A percentile compares a stretch with the other conserved stretches of the same genome.
Conservation (phyloP, 92 coral and sea anemone genomes). For the Meandrina meandrites region DNA sequence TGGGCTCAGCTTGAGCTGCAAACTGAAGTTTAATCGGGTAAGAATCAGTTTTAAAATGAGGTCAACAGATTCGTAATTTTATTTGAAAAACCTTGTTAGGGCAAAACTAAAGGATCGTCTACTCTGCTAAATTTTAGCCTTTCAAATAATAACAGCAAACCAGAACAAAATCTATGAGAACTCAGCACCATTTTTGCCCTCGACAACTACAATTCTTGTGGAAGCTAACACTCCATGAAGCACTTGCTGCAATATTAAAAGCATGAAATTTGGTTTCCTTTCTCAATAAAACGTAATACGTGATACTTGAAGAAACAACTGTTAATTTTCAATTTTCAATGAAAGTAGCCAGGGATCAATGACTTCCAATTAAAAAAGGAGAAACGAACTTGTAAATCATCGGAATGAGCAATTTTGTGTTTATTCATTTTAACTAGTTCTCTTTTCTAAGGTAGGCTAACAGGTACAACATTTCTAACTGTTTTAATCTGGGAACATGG, state of each 20-base stretch:
- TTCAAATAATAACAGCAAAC: neutral
- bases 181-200: neutral
- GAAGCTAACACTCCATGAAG: neutral
- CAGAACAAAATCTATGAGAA: neutral
- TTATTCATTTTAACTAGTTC: no score
- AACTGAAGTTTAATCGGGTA: conserved; percentile 94
- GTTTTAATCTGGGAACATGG: neutral
- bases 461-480: no score
- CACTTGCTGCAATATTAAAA: neutral
- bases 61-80: no score
- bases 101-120: neutral
- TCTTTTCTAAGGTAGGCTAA: no score
- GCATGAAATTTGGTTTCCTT: neutral
- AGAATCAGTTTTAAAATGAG: neutral
- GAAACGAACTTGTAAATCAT: no score
- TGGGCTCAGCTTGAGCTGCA: conserved; percentile 93
- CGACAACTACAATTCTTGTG: neutral
- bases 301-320: neutral
- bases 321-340: no score
- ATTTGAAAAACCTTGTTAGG: no score
- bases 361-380: no score
- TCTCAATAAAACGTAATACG: neutral
- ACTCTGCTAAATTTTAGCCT: neutral
- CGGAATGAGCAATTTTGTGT: no score
- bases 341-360: no score